Base-by-base conservation (phyloP, 2,113 vertebrate species). In the Thunnus maccoyii region DNA sequence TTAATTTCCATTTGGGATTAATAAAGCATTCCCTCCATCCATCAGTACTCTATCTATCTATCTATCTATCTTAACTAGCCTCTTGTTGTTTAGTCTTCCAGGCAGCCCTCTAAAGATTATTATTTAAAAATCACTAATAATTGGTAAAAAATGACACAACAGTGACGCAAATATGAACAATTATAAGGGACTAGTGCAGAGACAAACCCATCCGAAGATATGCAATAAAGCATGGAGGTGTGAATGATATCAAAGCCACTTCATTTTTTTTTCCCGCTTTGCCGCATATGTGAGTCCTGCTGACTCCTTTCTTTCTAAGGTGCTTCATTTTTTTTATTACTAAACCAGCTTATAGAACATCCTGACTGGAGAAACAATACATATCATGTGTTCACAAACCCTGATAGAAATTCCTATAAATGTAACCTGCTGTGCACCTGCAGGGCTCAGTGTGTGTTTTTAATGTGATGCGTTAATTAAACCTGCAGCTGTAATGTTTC, bases 221-320 rank as follows among this genome's bases (percentile, higher is more conserved):
- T 44, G 27, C 22, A 61, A n/a, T 54, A 0, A 6, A 68, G 47
- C 18, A 12, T 22, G 25, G n/a, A 16, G 4, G 9, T 22, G 9
- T 22, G 5, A n/a, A 44, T 7, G 11, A 52, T 64, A 22, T 65
- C 44, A 56, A 52, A 62, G 25, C 3, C 67, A 78, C 50, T 48
- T 30, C 64, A 51, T n/a, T 56, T 48, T 41, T 36, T 72, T 60
- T 67, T 20, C 20, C 18, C 36, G 50, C 30, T 63, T 68, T 91
- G 90, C 87, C 70, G 90, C 90, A 91, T 82, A 46, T 82, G 25
- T 44, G 55, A 72, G 4, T 76, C 63, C 78, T 73, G 86, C 90
- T 85, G 76, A 85, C 55, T 70, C 32, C 36, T 66, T 60, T 16
- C 6, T 69, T 60, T 11, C 36, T 67, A 54, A 47, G 11, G 22